phyloP scores from a whole-genome alignment of 2,888 invertebrate genomes.

The Aradus depressus region DNA sequence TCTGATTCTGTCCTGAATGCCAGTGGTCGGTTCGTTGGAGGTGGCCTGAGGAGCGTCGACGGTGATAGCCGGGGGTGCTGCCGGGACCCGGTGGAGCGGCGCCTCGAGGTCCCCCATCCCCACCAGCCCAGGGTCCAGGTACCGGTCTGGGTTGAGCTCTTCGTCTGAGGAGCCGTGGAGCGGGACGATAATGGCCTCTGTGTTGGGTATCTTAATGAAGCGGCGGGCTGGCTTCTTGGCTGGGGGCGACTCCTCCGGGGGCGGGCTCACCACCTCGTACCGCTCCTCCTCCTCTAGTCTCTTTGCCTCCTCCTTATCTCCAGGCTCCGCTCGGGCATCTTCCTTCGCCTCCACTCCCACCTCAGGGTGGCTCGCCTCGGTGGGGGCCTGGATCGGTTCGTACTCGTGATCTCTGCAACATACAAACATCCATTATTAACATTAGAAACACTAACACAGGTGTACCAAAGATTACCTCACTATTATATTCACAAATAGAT shows the following conservation, averaged over 20 bases:
- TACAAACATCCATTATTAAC: slow-evolving; percentile 27
- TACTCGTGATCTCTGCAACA: slow-evolving; percentile 82
- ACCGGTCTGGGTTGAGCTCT: slow-evolving; percentile 24
- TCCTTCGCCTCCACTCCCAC: too few species aligned
- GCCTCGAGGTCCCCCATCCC: slow-evolving; percentile 39
- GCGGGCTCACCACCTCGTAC: slow-evolving; percentile 33
- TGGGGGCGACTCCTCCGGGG: slow-evolving; percentile 27
- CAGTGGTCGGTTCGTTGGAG: slow-evolving; percentile 4
- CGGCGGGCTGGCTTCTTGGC: slow-evolving; percentile 12
- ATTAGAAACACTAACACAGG: neutral
- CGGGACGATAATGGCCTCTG: slow-evolving; percentile 27
- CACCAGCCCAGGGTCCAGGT: slow-evolving; percentile 21
- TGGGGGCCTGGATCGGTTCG: slow-evolving; percentile 61
- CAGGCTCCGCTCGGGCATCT: too few species aligned
- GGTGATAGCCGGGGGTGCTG: neutral
- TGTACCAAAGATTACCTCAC: too few species aligned
- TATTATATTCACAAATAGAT: too few species aligned
- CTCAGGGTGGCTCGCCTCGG: slow-evolving; percentile 35
- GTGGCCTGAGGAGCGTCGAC: neutral
- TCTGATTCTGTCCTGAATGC: slow-evolving; percentile 39
- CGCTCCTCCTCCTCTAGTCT: slow-evolving; percentile 9
- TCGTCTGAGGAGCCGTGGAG: slow-evolving; percentile 28
- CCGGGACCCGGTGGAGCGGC: slow-evolving; percentile 12
- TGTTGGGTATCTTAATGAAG: slow-evolving; percentile 21
- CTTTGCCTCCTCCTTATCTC: slow-evolving; percentile 17